Conservation (phyloP, 2,888 invertebrate species). For the Machimus atricapillus region DNA sequence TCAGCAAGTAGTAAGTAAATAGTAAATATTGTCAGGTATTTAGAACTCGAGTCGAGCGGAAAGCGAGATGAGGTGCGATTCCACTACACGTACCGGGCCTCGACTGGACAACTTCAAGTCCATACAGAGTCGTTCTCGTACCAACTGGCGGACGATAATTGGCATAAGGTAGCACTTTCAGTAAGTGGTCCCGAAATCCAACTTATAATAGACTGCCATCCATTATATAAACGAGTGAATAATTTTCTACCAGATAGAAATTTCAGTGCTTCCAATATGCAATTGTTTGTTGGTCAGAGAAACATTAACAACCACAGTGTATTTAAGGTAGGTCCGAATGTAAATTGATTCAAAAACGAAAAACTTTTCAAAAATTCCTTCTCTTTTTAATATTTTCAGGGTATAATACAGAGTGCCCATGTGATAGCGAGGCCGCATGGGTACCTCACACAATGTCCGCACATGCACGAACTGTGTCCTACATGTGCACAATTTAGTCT, state of each 20-base stretch:
- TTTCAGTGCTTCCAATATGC: conserved; percentile 74
- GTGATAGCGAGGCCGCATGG: conserved; percentile 86
- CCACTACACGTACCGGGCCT: conserved; percentile 71
- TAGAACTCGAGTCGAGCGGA: conserved; percentile 91
- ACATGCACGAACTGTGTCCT: conserved; percentile 85
- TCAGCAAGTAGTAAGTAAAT: conserved; percentile 49
- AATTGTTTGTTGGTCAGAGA: conserved; percentile 88
- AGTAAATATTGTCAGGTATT: conserved; percentile 73
- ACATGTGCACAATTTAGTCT: conserved; percentile 89
- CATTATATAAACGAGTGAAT: conserved; percentile 81
- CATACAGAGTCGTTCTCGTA: conserved; percentile 88
- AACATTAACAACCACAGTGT: conserved; percentile 79
- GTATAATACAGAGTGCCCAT: conserved; percentile 86
- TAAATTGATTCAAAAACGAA: neutral
- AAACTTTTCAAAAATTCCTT: neutral
- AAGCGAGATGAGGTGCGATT: conserved; percentile 85
- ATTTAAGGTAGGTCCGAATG: conserved; percentile 74
- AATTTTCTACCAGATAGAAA: conserved; percentile 77
- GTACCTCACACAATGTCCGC: conserved; percentile 85
- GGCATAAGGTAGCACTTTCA: conserved; percentile 86
- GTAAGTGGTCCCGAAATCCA: conserved; percentile 85
- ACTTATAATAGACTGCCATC: conserved; percentile 86
- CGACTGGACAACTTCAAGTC: conserved; percentile 69
- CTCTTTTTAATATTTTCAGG: conserved; percentile 64
- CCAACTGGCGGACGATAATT: conserved; percentile 84